Evolutionary conservation across 2,888 invertebrate genomes (phyloP), one percentile per base, ranked within the genome.

Genomic region (Rambutsinella grinnellia): DNA sequence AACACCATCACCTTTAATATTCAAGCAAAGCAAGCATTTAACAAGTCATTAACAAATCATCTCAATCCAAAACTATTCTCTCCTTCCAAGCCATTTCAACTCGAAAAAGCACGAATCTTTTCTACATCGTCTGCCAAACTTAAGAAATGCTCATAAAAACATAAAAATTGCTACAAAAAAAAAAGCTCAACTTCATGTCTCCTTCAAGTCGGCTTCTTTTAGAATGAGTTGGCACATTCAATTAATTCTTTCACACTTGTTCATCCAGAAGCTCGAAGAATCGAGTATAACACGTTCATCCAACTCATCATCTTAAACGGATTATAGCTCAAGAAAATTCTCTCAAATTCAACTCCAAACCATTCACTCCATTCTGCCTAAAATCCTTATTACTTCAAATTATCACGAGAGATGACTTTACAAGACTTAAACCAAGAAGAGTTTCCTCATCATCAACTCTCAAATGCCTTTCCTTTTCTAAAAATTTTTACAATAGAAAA

Each of bases 181-280:
- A 67, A 61, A 54, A 54, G n/a, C n/a, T n/a, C n/a, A n/a, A n/a
- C n/a, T n/a, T n/a, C n/a, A 54, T 54, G 8, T 21, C 36, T 36
- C 13, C 74, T 60, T 67, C 53, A 61, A 60, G 77, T 79, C 74
- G 77, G 67, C 58, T 61, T 66, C 78, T 13, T 54, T 61, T 36
- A 53, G 62, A 79, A 81, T 82, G 82, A 82, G 81, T 82, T 80
- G 77, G 82, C 72, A 81, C 65, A 78, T 81, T 82, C 81, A 82
- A 82, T 82, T 82, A 82, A 81, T 81, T 82, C 81, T 70, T 81
- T 82, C 82, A 82, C 79, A 81, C 81, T 79, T 76, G 76, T 78
- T 75, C 57, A 72, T 66, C 76, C 72, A 74, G 67, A 61, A 61
- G 66, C 67, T 28, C 74, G 58, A 67, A 75, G 36, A n/a, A 36